Conservation (phyloP, 2,113 vertebrate genomes). For the Rafetus swinhoei region DNA sequence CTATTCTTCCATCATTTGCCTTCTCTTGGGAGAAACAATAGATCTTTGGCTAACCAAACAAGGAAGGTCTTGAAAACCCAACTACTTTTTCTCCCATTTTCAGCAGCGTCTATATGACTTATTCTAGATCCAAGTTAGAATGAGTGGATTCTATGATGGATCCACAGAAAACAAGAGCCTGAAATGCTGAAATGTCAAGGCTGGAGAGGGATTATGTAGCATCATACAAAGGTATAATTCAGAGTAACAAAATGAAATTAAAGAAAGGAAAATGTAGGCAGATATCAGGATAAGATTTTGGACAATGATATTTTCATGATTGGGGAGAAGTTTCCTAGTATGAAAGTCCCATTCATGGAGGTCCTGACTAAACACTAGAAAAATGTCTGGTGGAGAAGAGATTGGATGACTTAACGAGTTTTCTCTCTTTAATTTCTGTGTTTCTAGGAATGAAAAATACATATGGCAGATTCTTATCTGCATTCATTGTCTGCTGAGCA, state of each 20-base stretch:
- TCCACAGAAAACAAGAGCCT: neutral
- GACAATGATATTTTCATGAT: neutral
- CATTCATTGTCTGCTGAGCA: neutral
- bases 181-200: neutral
- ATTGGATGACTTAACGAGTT: neutral
- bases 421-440: neutral
- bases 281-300: neutral
- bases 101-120: neutral
- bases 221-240: neutral
- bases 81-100: neutral
- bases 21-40: neutral
- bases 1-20: neutral
- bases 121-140: neutral
- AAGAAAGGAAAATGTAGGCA: neutral
- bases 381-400: neutral
- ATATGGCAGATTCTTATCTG: neutral
- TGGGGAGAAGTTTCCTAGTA: neutral
- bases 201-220: neutral
- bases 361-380: neutral
- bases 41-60: conserved; percentile 3
- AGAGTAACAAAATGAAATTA: neutral
- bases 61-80: neutral
- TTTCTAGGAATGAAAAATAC: neutral
- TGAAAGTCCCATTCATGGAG: neutral
- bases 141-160: neutral